A percentile compares a stretch with the other conserved stretches of the same genome.
Evolutionary conservation across 1,140 invertebrate species (phyloP).

Genomic region (Archivesica marissinica): DNA sequence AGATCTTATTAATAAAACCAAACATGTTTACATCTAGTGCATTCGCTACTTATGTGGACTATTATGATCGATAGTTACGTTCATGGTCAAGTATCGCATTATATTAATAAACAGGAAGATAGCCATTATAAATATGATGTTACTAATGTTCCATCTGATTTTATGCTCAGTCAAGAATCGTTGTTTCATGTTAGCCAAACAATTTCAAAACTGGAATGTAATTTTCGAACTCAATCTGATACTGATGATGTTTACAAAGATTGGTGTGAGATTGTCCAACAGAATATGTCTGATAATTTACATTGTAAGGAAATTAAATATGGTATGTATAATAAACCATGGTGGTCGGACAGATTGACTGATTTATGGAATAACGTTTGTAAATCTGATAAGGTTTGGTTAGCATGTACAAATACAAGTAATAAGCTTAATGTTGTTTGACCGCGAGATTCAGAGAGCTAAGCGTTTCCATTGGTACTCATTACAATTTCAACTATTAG

Average conservation of each 20-base stretch:
- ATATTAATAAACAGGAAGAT: not conserved
- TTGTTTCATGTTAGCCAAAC: constrained; percentile 15
- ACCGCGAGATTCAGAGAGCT: constrained; percentile 36
- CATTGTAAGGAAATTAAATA: constrained; percentile 10
- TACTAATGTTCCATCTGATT: constrained; percentile 21
- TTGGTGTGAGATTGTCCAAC: constrained; percentile 11
- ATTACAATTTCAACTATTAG: constrained; percentile 31
- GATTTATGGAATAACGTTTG: constrained; percentile 43
- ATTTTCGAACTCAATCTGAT: constrained; percentile 15
- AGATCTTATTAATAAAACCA: constrained; percentile 27
- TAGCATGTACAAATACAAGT: not conserved
- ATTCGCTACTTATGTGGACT: not conserved
- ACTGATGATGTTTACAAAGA: constrained; percentile 27
- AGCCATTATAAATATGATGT: constrained; percentile 36
- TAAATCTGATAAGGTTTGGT: constrained; percentile 23
- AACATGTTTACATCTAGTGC: not conserved
- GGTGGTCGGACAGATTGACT: constrained; percentile 38
- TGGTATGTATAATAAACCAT: constrained; percentile 41
- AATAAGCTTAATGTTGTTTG: constrained; percentile 21
- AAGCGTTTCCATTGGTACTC: constrained; percentile 39
- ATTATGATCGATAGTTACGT: constrained; percentile 1
- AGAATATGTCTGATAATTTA: constrained; percentile 21
- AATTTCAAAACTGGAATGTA: constrained; percentile 32
- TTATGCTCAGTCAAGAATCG: constrained; percentile 11
- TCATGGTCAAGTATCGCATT: not conserved